Conservation (phyloP, 2,113 vertebrate species). For the Ammodytes dubius region DNA sequence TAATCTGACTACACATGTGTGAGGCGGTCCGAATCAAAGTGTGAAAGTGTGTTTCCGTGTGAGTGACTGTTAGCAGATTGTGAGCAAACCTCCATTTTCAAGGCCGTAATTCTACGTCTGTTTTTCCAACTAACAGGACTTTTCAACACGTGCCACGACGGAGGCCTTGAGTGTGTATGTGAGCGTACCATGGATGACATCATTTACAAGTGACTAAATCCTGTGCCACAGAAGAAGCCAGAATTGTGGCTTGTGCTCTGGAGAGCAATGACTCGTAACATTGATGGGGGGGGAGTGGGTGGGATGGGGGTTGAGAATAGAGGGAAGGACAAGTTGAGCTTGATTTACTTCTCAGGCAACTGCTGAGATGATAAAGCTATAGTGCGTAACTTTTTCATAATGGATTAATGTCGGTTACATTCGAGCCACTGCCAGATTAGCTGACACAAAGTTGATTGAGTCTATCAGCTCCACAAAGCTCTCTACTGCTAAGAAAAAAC, state of each 20-base stretch:
- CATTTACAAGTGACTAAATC: slow-evolving; percentile 73
- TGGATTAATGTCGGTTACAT: background rate
- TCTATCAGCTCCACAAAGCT: no score
- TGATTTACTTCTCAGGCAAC: slow-evolving; percentile 61
- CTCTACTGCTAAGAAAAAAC: no score
- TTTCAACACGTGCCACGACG: slow-evolving; percentile 29
- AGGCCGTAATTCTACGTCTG: slow-evolving; percentile 63
- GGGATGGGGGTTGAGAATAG: background rate
- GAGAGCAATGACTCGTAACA: slow-evolving; percentile 71
- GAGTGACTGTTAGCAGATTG: slow-evolving; percentile 23
- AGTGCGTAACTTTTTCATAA: no score
- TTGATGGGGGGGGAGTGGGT: slow-evolving; percentile 60
- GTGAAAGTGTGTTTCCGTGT: background rate
- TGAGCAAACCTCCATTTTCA: slow-evolving; percentile 39
- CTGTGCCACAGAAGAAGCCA: slow-evolving; percentile 58
- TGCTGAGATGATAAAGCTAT: no score
- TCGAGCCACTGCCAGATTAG: slow-evolving; percentile 11
- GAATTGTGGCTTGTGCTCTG: slow-evolving; percentile 59
- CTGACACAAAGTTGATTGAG: no score
- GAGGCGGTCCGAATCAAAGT: background rate
- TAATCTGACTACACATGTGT: background rate
- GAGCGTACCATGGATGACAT: slow-evolving; percentile 52
- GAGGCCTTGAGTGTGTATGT: slow-evolving; percentile 63
- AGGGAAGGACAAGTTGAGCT: slow-evolving; percentile 65
- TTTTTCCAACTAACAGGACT: slow-evolving; percentile 51